Evolutionary conservation across 2,113 vertebrate species (phyloP).

Genomic region (Amphilophus citrinellus): DNA sequence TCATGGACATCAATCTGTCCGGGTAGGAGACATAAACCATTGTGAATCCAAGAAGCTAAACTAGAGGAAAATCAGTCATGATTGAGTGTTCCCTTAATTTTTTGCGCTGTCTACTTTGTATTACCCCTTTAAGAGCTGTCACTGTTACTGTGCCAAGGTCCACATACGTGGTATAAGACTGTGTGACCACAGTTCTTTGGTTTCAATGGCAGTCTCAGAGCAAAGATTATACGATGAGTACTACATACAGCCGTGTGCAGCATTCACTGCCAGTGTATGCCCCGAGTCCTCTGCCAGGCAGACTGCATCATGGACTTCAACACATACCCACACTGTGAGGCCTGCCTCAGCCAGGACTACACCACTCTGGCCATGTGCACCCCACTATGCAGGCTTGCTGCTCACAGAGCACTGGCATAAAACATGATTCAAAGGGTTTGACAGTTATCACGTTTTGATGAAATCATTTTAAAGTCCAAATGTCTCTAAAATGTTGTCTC

Average conservation of each 20-base stretch:
- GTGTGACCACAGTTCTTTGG: no score
- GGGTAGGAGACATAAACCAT: not conserved
- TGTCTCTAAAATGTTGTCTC: not conserved
- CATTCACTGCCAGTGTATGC: not conserved
- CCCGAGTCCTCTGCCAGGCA: not conserved
- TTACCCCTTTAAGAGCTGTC: not conserved
- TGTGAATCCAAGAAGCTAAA: not conserved
- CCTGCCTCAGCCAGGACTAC: not conserved
- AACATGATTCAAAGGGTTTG: not conserved
- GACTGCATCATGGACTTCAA: not conserved
- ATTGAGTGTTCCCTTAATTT: not conserved
- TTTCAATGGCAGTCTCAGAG: not conserved
- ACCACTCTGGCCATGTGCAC: not conserved
- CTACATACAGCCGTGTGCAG: not conserved
- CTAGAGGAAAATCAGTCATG: not conserved
- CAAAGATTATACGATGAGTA: not conserved
- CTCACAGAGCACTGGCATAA: not conserved
- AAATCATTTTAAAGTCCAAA: not conserved
- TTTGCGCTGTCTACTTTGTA: not conserved
- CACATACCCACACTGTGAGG: not conserved
- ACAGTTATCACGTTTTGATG: not conserved
- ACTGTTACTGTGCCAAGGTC: not conserved
- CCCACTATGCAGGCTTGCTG: not conserved
- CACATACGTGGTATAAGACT: not conserved
- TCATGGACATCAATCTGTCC: not conserved